Conservation (phyloP, 1,140 invertebrate species). For the Penaeus chinensis region DNA sequence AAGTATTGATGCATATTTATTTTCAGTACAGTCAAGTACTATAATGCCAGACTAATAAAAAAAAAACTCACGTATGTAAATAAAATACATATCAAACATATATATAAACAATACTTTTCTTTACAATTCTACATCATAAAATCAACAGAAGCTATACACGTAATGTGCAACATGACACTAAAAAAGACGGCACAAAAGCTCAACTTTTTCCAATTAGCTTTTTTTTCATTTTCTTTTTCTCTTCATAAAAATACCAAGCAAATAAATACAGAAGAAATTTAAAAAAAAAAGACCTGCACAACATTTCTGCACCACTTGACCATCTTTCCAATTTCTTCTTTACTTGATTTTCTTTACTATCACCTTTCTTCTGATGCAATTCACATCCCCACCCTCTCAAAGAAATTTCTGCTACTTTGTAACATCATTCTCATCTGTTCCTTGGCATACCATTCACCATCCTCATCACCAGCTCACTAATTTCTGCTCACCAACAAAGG, state of each 20-base stretch:
- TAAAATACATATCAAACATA: constrained; percentile 25
- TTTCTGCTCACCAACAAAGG: no score
- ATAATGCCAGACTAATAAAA: constrained; percentile 23
- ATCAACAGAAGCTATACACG: not conserved
- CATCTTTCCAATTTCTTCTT: no score
- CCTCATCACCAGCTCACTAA: no score
- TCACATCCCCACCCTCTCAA: no score
- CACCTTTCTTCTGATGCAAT: no score
- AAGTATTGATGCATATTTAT: not conserved
- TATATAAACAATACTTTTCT: constrained; percentile 19
- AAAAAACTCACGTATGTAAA: constrained; percentile 8
- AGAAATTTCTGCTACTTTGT: no score
- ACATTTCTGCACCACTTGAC: no score
- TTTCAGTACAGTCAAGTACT: constrained; percentile 20
- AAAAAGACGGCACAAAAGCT: constrained; percentile 13
- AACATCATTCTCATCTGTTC: no score
- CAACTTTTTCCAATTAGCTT: constrained; percentile 1
- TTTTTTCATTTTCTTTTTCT: not conserved
- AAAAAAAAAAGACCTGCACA: not conserved
- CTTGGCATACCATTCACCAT: no score
- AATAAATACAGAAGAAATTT: not conserved
- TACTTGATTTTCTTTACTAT: no score
- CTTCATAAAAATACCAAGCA: not conserved
- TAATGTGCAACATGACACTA: constrained; percentile 5
- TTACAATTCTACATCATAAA: constrained; percentile 20